Evolutionary conservation across 2,888 invertebrate genomes (phyloP).

Genomic region (Ophion slaviceki): DNA sequence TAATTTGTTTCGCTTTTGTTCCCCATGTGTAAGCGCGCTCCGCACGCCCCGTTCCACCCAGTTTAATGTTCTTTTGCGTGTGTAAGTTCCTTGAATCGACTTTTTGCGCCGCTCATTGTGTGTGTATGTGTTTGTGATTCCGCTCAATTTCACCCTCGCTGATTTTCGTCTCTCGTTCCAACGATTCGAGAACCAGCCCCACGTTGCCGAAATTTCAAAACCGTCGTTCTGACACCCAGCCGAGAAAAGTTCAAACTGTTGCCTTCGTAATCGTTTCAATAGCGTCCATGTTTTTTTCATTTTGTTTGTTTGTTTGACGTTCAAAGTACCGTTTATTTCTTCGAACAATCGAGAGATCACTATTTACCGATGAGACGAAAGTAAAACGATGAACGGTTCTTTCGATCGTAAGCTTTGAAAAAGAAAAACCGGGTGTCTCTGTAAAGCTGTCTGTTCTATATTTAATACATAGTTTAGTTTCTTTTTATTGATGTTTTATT

Average conservation of each 20-base stretch:
- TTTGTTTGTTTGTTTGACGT: not conserved
- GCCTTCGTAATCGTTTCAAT: not conserved
- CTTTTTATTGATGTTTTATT: conserved; percentile 32
- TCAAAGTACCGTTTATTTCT: conserved; percentile 27
- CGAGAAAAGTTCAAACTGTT: not conserved
- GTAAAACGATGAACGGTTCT: not conserved
- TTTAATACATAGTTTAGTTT: conserved; percentile 26
- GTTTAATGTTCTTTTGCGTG: conserved; percentile 21
- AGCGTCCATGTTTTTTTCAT: not conserved
- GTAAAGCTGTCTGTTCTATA: conserved; percentile 24
- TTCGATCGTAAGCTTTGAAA: not conserved
- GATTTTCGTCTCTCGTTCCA: not conserved
- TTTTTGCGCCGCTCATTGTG: too few relatives aligned
- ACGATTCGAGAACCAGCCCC: conserved; percentile 29
- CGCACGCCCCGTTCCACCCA: conserved; percentile 43
- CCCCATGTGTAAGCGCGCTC: conserved; percentile 57
- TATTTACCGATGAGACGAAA: conserved; percentile 19
- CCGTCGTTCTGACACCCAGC: not conserved
- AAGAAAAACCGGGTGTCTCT: conserved; percentile 1
- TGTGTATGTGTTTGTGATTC: conserved; percentile 19
- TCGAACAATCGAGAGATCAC: conserved; percentile 16
- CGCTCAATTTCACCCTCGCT: not conserved
- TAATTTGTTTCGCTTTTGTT: conserved; percentile 54
- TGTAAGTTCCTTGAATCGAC: not conserved
- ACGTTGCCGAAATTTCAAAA: conserved; percentile 5